Conservation (phyloP, 2,888 invertebrate genomes). For the Homarus gammarus region DNA sequence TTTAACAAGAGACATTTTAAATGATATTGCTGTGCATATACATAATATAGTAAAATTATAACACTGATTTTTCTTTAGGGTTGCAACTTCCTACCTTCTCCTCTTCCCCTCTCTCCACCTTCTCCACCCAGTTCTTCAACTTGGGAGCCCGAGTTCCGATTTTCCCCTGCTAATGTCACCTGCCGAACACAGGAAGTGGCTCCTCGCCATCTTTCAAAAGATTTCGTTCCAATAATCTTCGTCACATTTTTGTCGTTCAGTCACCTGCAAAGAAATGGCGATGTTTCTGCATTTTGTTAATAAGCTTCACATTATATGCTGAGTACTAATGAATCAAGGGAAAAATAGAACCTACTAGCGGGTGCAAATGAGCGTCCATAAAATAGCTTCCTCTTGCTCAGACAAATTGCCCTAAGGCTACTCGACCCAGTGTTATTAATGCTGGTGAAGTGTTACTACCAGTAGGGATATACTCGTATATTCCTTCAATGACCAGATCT, state of each 20-base stretch:
- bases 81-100: too few species aligned
- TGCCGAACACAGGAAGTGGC: conserved; percentile 38
- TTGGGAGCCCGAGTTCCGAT: neutral
- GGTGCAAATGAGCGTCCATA: neutral
- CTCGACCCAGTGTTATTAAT: neutral
- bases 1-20: too few species aligned
- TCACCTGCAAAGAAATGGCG: neutral
- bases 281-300: neutral
- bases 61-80: too few species aligned
- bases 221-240: conserved; percentile 12
- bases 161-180: conserved; percentile 28
- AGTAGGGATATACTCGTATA: too few species aligned
- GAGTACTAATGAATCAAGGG: too few species aligned
- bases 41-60: too few species aligned
- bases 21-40: too few species aligned
- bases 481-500: too few species aligned
- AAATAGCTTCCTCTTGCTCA: neutral
- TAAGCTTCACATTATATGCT: too few species aligned
- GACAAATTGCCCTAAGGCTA: conserved; percentile 10
- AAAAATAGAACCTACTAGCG: neutral
- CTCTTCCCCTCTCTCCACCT: neutral
- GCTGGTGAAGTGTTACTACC: too few species aligned
- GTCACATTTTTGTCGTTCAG: neutral
- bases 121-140: neutral
- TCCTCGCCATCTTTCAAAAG: neutral